phyloP scores from a whole-genome alignment of 2,888 invertebrate genomes.

The Ornithoptera priamus region DNA sequence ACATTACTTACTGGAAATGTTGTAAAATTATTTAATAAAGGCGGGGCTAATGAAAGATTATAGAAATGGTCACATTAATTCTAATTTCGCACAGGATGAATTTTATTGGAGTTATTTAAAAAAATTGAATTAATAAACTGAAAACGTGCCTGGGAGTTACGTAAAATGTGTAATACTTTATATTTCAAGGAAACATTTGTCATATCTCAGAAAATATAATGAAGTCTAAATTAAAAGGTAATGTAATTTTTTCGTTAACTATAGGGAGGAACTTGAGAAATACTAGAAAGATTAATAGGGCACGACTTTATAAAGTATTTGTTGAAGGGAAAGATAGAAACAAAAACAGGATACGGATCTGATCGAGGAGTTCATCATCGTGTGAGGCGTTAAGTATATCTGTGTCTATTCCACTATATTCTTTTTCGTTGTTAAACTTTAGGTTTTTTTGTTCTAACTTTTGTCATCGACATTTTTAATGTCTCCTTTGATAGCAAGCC shows the following conservation, averaged over 20 bases:
- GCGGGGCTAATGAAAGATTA: background rate
- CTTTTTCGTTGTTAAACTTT: no score
- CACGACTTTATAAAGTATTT: no score
- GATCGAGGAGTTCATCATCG: no score
- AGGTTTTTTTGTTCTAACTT: no score
- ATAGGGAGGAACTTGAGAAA: no score
- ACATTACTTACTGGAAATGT: background rate
- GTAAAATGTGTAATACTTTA: conserved; percentile 4
- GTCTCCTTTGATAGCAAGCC: no score
- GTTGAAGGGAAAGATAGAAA: no score
- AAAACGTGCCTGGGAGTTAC: conserved; percentile 11
- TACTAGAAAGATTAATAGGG: no score
- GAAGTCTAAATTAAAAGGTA: background rate
- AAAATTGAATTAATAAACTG: conserved; percentile 14
- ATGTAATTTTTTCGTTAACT: background rate
- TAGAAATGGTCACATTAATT: background rate
- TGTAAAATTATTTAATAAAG: background rate
- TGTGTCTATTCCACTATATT: no score
- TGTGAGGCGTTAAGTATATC: no score
- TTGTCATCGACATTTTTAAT: no score
- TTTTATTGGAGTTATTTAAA: conserved; percentile 12
- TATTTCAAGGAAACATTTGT: conserved; percentile 13
- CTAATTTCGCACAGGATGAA: conserved; percentile 5
- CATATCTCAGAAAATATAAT: background rate
- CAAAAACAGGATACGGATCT: no score